A percentile compares a stretch with the other conserved stretches of the same genome.
Conservation (phyloP, 2,888 invertebrate genomes). For the Anticlea derivata region DNA sequence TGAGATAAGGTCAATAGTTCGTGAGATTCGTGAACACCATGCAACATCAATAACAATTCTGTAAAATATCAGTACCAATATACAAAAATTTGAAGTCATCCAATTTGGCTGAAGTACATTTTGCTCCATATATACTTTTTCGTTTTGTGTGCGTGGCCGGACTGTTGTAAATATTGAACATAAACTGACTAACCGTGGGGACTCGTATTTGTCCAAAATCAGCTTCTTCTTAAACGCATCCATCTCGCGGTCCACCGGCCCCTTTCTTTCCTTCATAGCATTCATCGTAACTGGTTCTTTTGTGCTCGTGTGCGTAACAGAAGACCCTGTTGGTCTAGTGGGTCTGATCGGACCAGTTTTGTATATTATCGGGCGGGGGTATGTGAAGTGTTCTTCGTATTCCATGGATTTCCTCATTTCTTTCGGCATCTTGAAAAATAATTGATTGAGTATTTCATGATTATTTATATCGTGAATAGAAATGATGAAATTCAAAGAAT, state of each 20-base stretch:
- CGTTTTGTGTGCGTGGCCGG: not conserved
- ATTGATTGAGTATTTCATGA: too few relatives aligned
- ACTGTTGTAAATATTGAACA: too few relatives aligned
- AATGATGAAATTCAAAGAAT: too few relatives aligned
- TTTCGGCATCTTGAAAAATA: not conserved
- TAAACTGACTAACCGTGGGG: constrained; percentile 33
- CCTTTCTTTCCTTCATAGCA: not conserved
- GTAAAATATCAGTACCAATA: too few relatives aligned
- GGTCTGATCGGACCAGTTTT: constrained; percentile 20
- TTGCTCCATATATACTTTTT: too few relatives aligned
- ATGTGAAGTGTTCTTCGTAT: not conserved
- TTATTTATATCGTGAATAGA: too few relatives aligned
- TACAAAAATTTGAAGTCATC: too few relatives aligned
- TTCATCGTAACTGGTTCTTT: not conserved
- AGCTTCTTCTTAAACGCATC: constrained; percentile 42
- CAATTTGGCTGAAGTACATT: too few relatives aligned
- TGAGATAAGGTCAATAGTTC: too few relatives aligned
- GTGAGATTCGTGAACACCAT: too few relatives aligned
- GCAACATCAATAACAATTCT: too few relatives aligned
- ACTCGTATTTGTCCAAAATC: constrained; percentile 40
- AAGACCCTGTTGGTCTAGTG: not conserved
- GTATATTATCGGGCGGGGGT: constrained; percentile 20
- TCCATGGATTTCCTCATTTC: constrained; percentile 1
- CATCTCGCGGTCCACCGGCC: constrained; percentile 21
- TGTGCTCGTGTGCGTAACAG: not conserved